phyloP scores from a whole-genome alignment of 2,113 vertebrate species.

The Passer montanus region DNA sequence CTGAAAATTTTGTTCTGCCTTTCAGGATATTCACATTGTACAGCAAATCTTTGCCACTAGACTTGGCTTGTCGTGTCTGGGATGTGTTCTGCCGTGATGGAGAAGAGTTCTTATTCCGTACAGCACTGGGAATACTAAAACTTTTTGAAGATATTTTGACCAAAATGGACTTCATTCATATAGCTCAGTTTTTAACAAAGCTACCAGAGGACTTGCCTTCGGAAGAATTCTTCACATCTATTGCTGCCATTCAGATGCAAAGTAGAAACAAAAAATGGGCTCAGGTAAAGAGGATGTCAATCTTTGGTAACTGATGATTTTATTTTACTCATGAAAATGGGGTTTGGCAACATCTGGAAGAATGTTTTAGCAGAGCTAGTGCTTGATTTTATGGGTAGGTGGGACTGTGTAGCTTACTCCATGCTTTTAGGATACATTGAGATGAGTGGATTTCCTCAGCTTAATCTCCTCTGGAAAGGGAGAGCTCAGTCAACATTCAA shows the following conservation, averaged over 20 bases:
- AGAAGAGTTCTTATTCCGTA: constrained; percentile 95
- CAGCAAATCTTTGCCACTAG: constrained; percentile 91
- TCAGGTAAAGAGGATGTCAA: constrained; percentile 75
- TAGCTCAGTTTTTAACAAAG: constrained; percentile 94
- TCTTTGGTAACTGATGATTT: not conserved
- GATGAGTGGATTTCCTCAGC: not conserved
- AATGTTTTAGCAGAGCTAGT: not conserved
- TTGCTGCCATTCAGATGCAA: constrained; percentile 88
- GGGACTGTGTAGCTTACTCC: not conserved
- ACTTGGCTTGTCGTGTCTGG: constrained; percentile 95
- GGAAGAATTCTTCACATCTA: constrained; percentile 87
- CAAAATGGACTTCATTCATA: constrained; percentile 96
- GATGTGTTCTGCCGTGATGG: constrained; percentile 95
- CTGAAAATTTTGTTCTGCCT: not conserved
- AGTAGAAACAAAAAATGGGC: constrained; percentile 93
- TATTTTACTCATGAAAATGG: not conserved
- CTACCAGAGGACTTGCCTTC: constrained; percentile 87
- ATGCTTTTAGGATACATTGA: not conserved
- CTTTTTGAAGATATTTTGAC: constrained; percentile 91
- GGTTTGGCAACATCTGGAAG: not conserved
- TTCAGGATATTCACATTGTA: constrained; percentile 96
- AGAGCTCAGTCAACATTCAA: not conserved
- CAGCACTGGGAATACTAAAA: constrained; percentile 88
- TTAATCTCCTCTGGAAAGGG: not conserved
- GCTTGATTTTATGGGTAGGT: not conserved